Evolutionary conservation across 2,797 vertebrate species (phyloP).

Genomic region (Sarcoramphus papa): DNA sequence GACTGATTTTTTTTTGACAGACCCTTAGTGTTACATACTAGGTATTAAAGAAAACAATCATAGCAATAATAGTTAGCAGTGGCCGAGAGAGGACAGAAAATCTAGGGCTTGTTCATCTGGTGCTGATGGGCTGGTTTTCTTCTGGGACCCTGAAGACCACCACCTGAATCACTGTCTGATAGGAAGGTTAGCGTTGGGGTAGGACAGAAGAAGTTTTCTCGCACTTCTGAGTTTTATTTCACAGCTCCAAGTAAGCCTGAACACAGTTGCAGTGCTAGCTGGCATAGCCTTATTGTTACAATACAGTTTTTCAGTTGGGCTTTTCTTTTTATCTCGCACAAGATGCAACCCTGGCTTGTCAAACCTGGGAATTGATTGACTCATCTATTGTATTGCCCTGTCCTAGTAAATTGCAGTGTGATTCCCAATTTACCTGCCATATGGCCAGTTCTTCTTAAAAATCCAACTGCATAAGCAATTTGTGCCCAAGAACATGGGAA

Average conservation of each 20-base stretch:
- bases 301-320: not conserved
- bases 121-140: not conserved
- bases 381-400: not conserved
- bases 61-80: not conserved
- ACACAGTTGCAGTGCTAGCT: not conserved
- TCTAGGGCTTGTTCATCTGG: not conserved
- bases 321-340: slow-evolving; percentile 21
- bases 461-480: not conserved
- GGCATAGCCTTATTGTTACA: not conserved
- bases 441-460: slow-evolving; percentile 41
- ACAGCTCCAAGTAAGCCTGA: not conserved
- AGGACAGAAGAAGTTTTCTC: not conserved
- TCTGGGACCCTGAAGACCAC: not conserved
- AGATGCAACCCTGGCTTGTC: slow-evolving; percentile 13
- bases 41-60: not conserved
- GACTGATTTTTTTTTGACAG: not conserved
- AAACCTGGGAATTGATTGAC: slow-evolving; percentile 23
- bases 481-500: slow-evolving; percentile 18
- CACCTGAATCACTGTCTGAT: not conserved
- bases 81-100: not conserved
- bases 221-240: not conserved
- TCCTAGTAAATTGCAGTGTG: not conserved
- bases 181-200: not conserved
- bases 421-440: slow-evolving; percentile 54
- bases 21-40: not conserved